Evolutionary conservation across 2,888 invertebrate species (phyloP).

Genomic region (Thymelicus sylvestris): DNA sequence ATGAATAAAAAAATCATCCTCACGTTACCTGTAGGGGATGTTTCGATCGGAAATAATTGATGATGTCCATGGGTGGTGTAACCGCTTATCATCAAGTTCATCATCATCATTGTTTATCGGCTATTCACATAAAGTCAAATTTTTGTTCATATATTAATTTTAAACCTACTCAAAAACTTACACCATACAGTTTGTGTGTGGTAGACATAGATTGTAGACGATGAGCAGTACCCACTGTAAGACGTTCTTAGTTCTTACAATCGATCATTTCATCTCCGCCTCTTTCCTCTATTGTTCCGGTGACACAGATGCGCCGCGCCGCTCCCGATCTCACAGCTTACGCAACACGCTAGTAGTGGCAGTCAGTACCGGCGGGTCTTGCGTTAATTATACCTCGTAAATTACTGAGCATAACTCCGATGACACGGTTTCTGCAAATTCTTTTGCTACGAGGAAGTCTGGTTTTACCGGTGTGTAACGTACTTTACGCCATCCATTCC

Average conservation of each 20-base stretch:
- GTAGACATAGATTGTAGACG: no score
- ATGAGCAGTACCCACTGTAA: no score
- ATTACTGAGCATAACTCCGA: conserved; percentile 30
- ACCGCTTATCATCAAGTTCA: no score
- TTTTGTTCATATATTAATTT: no score
- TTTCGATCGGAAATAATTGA: no score
- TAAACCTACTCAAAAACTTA: no score
- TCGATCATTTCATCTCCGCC: conserved; percentile 13
- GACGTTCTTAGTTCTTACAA: neutral
- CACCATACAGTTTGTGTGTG: no score
- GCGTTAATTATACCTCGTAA: conserved; percentile 50
- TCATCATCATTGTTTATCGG: no score
- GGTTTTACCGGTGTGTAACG: neutral
- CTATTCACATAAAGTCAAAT: no score
- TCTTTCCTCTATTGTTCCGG: conserved; percentile 57
- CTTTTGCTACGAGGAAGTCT: conserved; percentile 21
- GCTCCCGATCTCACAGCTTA: conserved; percentile 72
- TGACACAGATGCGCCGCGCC: conserved; percentile 69
- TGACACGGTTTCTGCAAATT: conserved; percentile 32
- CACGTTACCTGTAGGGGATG: no score
- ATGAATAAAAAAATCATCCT: no score
- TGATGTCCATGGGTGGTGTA: no score
- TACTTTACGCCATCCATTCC: conserved; percentile 20
- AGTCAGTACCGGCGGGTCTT: conserved; percentile 42
- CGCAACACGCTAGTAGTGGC: conserved; percentile 52